These are phyloP conservation scores for Plecturocebus donacophilus DNA, from an alignment of 2,113 vertebrate genomes.

Conservation along the genomic window DNA sequence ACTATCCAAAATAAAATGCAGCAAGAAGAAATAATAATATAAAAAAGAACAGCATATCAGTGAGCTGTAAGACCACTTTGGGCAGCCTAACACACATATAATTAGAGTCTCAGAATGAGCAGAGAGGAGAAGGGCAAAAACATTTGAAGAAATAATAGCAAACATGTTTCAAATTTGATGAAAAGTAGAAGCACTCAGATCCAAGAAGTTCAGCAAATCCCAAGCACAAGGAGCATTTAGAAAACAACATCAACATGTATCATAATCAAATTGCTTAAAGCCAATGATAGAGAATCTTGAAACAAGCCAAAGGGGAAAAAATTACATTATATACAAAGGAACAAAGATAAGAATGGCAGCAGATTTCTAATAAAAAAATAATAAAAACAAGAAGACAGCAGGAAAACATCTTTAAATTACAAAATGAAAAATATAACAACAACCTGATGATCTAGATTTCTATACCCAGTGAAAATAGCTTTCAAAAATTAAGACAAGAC, in stretches of 20 bases:
- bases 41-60: not conserved
- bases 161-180: slow-evolving; percentile 1
- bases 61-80: not conserved
- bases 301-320: not conserved
- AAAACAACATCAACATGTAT: not conserved
- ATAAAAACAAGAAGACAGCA: not conserved
- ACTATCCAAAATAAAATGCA: not conserved
- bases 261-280: not conserved
- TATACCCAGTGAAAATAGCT: not conserved
- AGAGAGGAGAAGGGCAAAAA: not conserved
- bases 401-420: not conserved
- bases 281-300: not conserved
- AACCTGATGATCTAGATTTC: not conserved
- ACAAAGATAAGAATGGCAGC: not conserved
- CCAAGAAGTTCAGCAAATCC: not conserved
- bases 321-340: not conserved
- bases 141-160: slow-evolving; percentile 19
- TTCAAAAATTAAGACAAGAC: slow-evolving; percentile 5
- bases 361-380: not conserved
- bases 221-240: not conserved
- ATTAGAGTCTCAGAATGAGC: not conserved
- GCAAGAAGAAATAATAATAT: not conserved
- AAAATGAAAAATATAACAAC: not conserved
- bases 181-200: not conserved
- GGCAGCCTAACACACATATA: not conserved